Conservation (phyloP, 2,797 vertebrate genomes). For the Merluccius polli region DNA sequence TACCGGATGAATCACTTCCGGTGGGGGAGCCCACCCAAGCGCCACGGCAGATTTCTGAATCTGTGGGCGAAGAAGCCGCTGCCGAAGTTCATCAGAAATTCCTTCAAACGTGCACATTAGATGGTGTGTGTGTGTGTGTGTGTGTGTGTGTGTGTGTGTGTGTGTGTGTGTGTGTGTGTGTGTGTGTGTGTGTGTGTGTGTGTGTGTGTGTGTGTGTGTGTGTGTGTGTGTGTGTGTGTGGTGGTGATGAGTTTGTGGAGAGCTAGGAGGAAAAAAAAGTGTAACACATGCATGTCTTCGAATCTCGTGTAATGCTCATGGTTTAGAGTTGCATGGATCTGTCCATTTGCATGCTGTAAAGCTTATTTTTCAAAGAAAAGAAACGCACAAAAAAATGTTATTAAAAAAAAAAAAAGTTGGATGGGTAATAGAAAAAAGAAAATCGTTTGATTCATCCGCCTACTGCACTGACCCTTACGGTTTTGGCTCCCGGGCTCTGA, state of each 20-base stretch:
- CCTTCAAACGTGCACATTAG: slow-evolving; percentile 69
- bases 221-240: not conserved
- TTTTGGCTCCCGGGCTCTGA: slow-evolving; percentile 24
- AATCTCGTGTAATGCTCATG: not conserved
- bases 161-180: too few relatives aligned
- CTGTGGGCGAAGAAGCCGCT: slow-evolving; percentile 68
- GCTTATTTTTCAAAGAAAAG: not conserved
- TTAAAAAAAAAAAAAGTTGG: slow-evolving; percentile 13
- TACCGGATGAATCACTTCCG: slow-evolving; percentile 81
- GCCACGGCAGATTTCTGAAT: slow-evolving; percentile 74
- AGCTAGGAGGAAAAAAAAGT: slow-evolving; percentile 7
- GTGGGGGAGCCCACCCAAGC: slow-evolving; percentile 80
- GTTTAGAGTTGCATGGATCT: not conserved
- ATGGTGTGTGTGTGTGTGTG: slow-evolving; percentile 53
- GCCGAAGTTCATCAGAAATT: slow-evolving; percentile 78
- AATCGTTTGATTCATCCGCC: slow-evolving; percentile 13
- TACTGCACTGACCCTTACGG: slow-evolving; percentile 27
- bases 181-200: too few relatives aligned
- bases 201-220: not conserved
- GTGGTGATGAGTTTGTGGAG: not conserved
- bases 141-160: too few relatives aligned
- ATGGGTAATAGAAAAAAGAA: slow-evolving; percentile 32
- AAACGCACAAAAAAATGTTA: not conserved
- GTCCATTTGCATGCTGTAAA: not conserved
- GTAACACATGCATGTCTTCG: slow-evolving; percentile 44